Evolutionary conservation across 2,888 invertebrate genomes (phyloP).

Genomic region (Gandaritis pyraliata): DNA sequence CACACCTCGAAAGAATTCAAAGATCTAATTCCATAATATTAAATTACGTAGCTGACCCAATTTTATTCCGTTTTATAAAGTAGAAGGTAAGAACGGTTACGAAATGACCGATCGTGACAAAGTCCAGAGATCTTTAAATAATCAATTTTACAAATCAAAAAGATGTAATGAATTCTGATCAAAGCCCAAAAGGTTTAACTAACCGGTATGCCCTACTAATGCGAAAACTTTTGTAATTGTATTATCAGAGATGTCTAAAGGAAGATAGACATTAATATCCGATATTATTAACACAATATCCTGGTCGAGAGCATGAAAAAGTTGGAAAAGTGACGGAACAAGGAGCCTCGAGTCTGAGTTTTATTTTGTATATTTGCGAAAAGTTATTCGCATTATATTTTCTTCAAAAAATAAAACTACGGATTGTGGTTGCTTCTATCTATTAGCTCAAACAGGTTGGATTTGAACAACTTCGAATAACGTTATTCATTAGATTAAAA

Average conservation of each 20-base stretch:
- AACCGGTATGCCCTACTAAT: conserved; percentile 22
- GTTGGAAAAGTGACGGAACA: too few species aligned
- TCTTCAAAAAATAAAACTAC: too few species aligned
- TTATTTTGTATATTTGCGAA: too few species aligned
- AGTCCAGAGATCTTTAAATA: conserved; percentile 13
- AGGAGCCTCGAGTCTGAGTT: too few species aligned
- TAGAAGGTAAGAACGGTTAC: conserved; percentile 1
- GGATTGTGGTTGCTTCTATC: too few species aligned
- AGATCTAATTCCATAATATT: neutral
- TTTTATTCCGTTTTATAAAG: conserved; percentile 2
- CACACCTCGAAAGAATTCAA: too few species aligned
- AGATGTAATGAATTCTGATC: conserved; percentile 28
- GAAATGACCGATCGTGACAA: conserved; percentile 5
- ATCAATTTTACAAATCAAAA: conserved; percentile 16
- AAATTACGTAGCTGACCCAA: conserved; percentile 5
- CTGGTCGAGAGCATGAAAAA: neutral
- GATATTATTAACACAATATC: neutral
- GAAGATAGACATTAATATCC: conserved; percentile 2
- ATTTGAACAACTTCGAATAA: too few species aligned
- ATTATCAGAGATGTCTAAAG: conserved; percentile 13
- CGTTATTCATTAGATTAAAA: too few species aligned
- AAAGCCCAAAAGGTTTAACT: conserved; percentile 8
- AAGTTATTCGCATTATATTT: too few species aligned
- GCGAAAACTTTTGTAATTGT: conserved; percentile 24
- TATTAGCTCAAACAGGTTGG: too few species aligned